Evolutionary conservation across 2,113 vertebrate species (phyloP).

Genomic region (Chamaea fasciata): DNA sequence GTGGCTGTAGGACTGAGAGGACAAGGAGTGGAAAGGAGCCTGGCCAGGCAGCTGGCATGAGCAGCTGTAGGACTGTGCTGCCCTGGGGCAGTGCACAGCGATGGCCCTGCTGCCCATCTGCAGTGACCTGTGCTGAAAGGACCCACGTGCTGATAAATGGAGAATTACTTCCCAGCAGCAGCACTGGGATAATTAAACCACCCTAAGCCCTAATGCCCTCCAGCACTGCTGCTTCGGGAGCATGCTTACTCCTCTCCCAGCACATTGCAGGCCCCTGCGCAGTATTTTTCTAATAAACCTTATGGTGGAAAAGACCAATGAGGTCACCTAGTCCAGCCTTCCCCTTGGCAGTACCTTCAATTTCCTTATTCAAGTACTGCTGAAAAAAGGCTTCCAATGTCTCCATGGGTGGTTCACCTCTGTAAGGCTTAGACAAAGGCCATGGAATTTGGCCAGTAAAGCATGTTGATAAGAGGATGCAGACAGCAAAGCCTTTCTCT

Average conservation of each 20-base stretch:
- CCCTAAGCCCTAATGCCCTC: neutral
- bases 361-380: neutral
- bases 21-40: no score
- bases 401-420: neutral
- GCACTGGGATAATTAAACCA: neutral
- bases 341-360: neutral
- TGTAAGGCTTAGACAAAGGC: neutral
- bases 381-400: neutral
- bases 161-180: neutral
- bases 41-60: neutral
- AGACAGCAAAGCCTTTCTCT: neutral
- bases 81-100: accelerated
- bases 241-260: neutral
- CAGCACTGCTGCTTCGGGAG: neutral
- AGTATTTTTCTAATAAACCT: neutral
- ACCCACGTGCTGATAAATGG: neutral
- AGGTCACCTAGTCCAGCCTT: neutral
- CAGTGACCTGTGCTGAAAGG: neutral
- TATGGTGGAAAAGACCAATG: neutral
- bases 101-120: neutral
- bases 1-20: neutral
- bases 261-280: neutral
- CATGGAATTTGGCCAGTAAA: neutral
- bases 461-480: neutral
- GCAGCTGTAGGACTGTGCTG: neutral